These are phyloP conservation scores for Zosterops japonicus DNA, from an alignment of 2,113 vertebrate genomes.

Conservation along the genomic window DNA sequence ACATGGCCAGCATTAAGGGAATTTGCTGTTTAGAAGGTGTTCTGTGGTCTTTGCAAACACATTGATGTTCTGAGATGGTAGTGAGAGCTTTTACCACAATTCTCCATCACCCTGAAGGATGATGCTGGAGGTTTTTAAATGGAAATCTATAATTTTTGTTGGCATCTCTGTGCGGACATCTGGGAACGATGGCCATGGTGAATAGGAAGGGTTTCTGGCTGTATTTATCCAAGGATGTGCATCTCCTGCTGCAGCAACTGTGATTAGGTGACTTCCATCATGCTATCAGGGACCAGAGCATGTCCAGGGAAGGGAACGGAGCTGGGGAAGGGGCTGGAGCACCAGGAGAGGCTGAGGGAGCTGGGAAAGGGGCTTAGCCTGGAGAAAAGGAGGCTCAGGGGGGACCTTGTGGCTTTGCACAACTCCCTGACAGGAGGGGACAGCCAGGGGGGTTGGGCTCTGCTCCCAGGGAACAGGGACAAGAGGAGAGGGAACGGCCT, in stretches of 20 bases:
- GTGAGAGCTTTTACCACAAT: not conserved
- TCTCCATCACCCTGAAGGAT: not conserved
- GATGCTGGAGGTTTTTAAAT: rapidly evolving
- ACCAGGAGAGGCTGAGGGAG: not conserved
- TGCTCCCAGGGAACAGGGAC: not conserved
- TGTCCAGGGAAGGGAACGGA: not conserved
- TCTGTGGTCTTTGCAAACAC: not conserved
- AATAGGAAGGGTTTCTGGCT: not conserved
- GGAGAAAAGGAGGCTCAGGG: not conserved
- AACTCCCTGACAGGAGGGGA: not conserved
- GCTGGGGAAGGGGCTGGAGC: not conserved
- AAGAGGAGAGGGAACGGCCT: not conserved
- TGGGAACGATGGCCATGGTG: not conserved
- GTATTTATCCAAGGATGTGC: not conserved
- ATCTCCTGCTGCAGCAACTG: not conserved
- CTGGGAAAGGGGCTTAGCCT: not conserved
- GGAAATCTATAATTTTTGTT: not conserved
- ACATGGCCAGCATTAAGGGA: not conserved
- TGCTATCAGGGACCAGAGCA: rapidly evolving
- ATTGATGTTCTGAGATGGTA: not conserved
- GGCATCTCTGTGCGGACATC: rapidly evolving
- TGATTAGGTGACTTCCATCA: not conserved
- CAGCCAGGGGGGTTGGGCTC: rapidly evolving
- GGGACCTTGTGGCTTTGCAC: not conserved
- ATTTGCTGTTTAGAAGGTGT: not conserved